Evolutionary conservation across 2,113 vertebrate species (phyloP), one percentile per base, ranked within the genome.

Genomic region (Lethenteron reissneri): DNA sequence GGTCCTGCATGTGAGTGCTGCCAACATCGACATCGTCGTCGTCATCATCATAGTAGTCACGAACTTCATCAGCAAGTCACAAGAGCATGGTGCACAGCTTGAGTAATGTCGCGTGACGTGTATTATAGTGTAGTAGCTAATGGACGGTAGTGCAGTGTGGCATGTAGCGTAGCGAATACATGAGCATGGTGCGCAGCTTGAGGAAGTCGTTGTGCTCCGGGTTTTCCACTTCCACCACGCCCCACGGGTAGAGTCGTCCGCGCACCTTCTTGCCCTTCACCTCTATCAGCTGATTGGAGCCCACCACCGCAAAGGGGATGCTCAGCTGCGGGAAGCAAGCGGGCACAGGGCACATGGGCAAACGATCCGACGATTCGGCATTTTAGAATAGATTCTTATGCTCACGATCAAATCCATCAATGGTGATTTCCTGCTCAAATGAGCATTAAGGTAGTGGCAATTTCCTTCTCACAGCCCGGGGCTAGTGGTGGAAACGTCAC

Each of bases 251-350:
- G 73, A 97, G 85, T 8, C 92, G 91, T 19, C 94, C 94, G 78
- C 94, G 79, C 57, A 99, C 92, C 80, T 99, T 99, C 86, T 97
- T 99, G 72, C 94, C 94, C 76, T 99, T 99, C 75, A 90, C 94
- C 78, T 99, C 94, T 73, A 99, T 99, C 79, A 97, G 81, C 79
- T 97, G 94, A 77, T 97, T 99, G 74, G 94, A 97, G 41, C 94
- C 92, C 56, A 99, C 92, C 11, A 99, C 94, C 41, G 90, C 92
- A 72, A 99, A 99, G 0, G 94, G 92, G 79, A 96, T 95, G 72
- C 94, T 99, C 70, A 89, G 82, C 94, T 99, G 77, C 72, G 78
- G 57, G 60, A 15, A 56, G 15, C 62, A n/a, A 4, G 19, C 19
- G 4, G 4, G 19, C 15, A 68, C 57, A 71, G 11, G 76, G 9